A percentile compares a stretch with the other conserved stretches of the same genome.
Conservation (phyloP, 1,140 invertebrate genomes). For the Orussus abietinus region DNA sequence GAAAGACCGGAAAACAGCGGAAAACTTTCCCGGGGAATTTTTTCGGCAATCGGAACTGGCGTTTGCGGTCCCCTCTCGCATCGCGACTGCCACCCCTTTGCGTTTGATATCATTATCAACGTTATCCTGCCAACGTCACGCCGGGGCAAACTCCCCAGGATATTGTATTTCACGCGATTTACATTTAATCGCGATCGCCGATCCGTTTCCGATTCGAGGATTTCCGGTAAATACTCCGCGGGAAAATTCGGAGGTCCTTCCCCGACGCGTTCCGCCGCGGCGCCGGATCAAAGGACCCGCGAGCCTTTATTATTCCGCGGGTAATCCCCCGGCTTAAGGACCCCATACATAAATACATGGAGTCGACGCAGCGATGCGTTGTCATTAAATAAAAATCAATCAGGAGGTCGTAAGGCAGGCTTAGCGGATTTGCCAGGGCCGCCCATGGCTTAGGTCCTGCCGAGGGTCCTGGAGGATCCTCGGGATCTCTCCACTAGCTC, state of each 20-base stretch:
- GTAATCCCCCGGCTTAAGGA: conserved; percentile 33
- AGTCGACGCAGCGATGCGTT: conserved; percentile 44
- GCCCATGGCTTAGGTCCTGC: conserved; percentile 41
- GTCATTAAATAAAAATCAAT: conserved; percentile 58
- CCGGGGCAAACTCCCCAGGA: conserved; percentile 28
- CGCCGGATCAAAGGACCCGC: neutral
- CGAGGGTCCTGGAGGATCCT: conserved; percentile 24
- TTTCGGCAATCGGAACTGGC: too few species aligned
- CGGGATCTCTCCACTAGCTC: too few species aligned
- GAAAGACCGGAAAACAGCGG: too few species aligned
- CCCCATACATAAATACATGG: conserved; percentile 44
- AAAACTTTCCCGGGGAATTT: too few species aligned
- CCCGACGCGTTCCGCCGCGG: neutral
- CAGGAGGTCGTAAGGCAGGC: conserved; percentile 50
- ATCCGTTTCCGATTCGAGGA: conserved; percentile 19
- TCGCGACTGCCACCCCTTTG: conserved; percentile 2
- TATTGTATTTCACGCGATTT: conserved; percentile 33
- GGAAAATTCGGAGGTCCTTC: too few species aligned
- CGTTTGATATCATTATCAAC: conserved; percentile 25
- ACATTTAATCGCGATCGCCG: conserved; percentile 29
- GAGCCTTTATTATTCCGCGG: conserved; percentile 36
- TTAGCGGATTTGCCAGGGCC: conserved; percentile 53
- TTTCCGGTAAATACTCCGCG: conserved; percentile 33
- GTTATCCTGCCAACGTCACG: conserved; percentile 14
- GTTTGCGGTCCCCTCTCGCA: neutral